phyloP scores from a whole-genome alignment of 92 coral and sea anemone species.

The Isaurus tuberculatus region DNA sequence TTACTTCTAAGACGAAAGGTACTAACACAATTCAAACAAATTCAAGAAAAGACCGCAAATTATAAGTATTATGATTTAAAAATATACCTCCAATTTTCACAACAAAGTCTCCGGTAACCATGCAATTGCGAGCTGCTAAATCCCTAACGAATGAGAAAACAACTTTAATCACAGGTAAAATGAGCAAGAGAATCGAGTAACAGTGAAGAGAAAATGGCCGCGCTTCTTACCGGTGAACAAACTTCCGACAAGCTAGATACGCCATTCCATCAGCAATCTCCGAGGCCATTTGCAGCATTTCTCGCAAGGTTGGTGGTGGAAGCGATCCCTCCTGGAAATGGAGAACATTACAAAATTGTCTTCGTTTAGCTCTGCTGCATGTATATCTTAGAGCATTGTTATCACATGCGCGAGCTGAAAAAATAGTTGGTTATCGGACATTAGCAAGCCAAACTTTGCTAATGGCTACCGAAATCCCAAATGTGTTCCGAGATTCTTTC shows the following conservation, averaged over 20 bases:
- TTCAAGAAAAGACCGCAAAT: neutral
- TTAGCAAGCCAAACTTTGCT: too few relatives aligned
- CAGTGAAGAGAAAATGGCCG: too few relatives aligned
- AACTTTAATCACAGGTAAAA: neutral
- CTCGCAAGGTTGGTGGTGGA: constrained; percentile 88
- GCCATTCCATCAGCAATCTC: constrained; percentile 99
- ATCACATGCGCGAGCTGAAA: too few relatives aligned
- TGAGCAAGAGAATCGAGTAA: too few relatives aligned
- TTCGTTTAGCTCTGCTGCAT: too few relatives aligned
- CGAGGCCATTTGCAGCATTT: constrained; percentile 94
- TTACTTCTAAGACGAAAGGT: too few relatives aligned
- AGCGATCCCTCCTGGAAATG: constrained; percentile 73
- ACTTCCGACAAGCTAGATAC: constrained; percentile 92
- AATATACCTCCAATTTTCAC: constrained; percentile 95
- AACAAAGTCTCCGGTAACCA: constrained; percentile 87
- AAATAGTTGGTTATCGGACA: too few relatives aligned
- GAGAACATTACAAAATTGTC: neutral
- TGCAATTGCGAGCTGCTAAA: constrained; percentile 98
- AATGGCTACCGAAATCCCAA: too few relatives aligned
- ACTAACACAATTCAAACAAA: neutral
- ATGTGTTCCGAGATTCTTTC: too few relatives aligned
- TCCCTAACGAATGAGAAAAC: constrained; percentile 64
- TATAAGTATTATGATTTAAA: too few relatives aligned
- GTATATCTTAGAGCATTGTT: too few relatives aligned
- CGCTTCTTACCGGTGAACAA: constrained; percentile 90